Evolutionary conservation across 2,888 invertebrate species (phyloP), one percentile per base, ranked within the genome.

Genomic region (Alviniconcha strummeri): DNA sequence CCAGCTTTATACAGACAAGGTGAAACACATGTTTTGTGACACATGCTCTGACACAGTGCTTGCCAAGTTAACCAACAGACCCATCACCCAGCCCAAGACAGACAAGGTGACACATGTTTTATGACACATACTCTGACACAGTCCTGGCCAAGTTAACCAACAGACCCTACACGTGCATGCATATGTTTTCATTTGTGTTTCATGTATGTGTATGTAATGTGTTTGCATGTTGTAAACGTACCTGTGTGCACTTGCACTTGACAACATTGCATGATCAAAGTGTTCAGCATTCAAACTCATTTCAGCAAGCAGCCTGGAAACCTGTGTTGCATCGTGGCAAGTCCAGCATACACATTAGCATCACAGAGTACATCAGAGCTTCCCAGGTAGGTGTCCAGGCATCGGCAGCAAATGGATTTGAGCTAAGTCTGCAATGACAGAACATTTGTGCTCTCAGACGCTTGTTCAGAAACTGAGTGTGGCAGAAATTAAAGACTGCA

Each of bases 241-340:
- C 3, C 36, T 36, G 36, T 36, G 36, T 36, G 36, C 3, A 3
- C 36, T 1, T 36, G 36, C 36, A 36, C 36, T 36, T 36, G 36
- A 36, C 36, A 36, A 36, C 36, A 36, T 36, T 36, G 36, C 36
- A 36, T 60, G 60, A 13, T 60, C 8, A 60, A 11, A 8, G 4
- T 60, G 60, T 60, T 60, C 8, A 11, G 60, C 60, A 60, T 8
- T 8, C 60, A 60, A 60, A 60, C 13, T 60, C 60, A 60, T 64
- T 78, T 55, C 87, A 92, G 92, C 90, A 91, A 89, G 91, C 92
- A 78, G 91, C 91, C 8, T 92, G 92, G 92, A 91, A 90, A 77
- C 90, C 92, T 52, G 85, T 88, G 0, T 77, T 88, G 69, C 88
- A 90, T 81, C 91, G 90, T 83, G 92, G 91, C 13, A 91, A 90